Evolutionary conservation across 1,140 invertebrate species (phyloP).

Genomic region (Formica exsecta): DNA sequence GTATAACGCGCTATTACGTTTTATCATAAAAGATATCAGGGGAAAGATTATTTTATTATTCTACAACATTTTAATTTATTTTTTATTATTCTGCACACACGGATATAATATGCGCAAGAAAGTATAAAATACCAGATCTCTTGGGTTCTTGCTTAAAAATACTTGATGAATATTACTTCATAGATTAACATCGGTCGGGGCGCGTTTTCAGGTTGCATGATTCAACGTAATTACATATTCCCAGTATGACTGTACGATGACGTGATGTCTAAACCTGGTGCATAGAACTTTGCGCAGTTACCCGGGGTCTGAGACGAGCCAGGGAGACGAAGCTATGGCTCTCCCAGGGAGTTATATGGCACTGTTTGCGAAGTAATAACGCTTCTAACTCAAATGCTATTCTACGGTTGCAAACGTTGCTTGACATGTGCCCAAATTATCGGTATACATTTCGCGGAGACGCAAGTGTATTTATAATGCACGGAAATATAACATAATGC

Average conservation of each 20-base stretch:
- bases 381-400: slow-evolving; percentile 68
- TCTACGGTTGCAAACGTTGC: slow-evolving; percentile 56
- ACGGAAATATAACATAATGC: neutral
- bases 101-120: neutral
- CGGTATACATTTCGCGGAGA: slow-evolving; percentile 22
- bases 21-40: neutral
- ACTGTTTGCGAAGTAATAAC: slow-evolving; percentile 75
- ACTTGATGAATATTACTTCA: slow-evolving; percentile 33
- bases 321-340: slow-evolving; percentile 24
- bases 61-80: neutral
- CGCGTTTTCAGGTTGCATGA: slow-evolving; percentile 42
- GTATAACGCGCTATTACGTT: neutral
- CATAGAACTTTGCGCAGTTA: slow-evolving; percentile 54
- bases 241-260: slow-evolving; percentile 55
- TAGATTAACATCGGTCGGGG: slow-evolving; percentile 24
- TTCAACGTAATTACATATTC: slow-evolving; percentile 56
- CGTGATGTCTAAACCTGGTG: slow-evolving; percentile 38
- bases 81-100: neutral
- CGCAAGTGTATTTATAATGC: slow-evolving; percentile 55
- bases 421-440: slow-evolving; percentile 50
- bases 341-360: slow-evolving; percentile 38
- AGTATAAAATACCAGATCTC: neutral
- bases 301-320: slow-evolving; percentile 39
- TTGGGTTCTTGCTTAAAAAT: slow-evolving; percentile 8
- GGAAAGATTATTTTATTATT: neutral